phyloP scores from a whole-genome alignment of 2,888 invertebrate species.

The Drosophila bunnanda region DNA sequence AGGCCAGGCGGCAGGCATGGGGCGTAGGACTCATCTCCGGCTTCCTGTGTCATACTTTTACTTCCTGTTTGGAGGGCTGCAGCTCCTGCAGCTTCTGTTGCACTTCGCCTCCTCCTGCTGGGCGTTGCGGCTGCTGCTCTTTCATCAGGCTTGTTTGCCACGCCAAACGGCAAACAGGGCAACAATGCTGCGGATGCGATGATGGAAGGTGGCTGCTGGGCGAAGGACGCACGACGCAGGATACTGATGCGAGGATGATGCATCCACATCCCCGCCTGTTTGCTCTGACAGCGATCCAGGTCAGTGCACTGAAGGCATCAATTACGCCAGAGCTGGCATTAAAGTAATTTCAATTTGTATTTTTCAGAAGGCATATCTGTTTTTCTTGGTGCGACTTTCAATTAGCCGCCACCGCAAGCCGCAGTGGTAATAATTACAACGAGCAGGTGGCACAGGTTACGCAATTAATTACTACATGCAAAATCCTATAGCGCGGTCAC shows the following conservation, averaged over 20 bases:
- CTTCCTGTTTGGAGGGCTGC: conserved; percentile 63
- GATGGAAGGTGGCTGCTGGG: conserved; percentile 9
- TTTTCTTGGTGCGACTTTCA: conserved; percentile 29
- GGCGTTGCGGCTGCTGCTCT: conserved; percentile 7
- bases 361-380: conserved; percentile 15
- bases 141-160: conserved; percentile 45
- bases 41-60: conserved; percentile 77
- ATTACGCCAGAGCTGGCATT: conserved; percentile 39
- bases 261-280: conserved; percentile 32
- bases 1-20: conserved; percentile 10
- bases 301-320: conserved; percentile 54
- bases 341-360: conserved; percentile 32
- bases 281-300: conserved; percentile 67
- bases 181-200: conserved; percentile 43
- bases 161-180: conserved; percentile 39
- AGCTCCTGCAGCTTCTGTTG: conserved; percentile 1
- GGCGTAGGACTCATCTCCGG: conserved; percentile 25
- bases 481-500: conserved; percentile 2
- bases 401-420: conserved; percentile 41
- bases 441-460: conserved; percentile 15
- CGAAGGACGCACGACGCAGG: conserved; percentile 2
- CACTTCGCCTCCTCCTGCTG: not conserved
- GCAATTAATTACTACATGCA: conserved; percentile 37
- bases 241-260: conserved; percentile 26
- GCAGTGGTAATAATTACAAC: conserved; percentile 42